These are phyloP conservation scores for Scleropages formosus DNA, from an alignment of 2,797 vertebrate genomes.

Conservation along the genomic window DNA sequence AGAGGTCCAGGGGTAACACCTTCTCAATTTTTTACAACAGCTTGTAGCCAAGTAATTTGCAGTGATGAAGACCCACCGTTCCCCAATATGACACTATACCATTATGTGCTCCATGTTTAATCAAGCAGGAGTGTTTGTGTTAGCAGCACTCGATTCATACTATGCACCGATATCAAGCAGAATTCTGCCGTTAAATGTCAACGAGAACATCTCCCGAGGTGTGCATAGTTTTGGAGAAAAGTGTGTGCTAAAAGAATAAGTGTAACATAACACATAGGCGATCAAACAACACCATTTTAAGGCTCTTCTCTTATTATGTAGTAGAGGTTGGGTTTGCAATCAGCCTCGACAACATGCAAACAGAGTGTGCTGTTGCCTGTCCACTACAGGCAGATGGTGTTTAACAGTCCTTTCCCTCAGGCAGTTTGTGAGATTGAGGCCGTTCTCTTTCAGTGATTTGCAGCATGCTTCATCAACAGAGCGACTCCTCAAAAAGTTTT, in stretches of 20 bases:
- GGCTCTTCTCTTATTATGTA: background rate
- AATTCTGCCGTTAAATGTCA: background rate
- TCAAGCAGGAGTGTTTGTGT: background rate
- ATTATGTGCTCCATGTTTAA: slow-evolving; percentile 4
- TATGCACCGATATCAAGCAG: background rate
- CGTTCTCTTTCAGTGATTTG: slow-evolving; percentile 9
- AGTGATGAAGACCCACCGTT: background rate
- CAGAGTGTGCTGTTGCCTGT: background rate
- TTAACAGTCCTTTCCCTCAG: background rate
- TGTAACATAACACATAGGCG: too few species aligned
- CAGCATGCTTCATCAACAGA: slow-evolving; percentile 6
- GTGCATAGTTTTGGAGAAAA: too few species aligned
- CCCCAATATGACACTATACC: too few species aligned
- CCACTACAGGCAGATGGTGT: background rate
- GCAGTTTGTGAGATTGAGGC: slow-evolving; percentile 17
- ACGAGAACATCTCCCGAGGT: too few species aligned
- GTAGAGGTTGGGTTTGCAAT: slow-evolving; percentile 8
- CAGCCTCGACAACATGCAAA: background rate
- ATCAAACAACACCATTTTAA: background rate
- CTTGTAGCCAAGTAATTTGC: background rate
- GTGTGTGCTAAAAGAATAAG: too few species aligned
- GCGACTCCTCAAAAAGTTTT: slow-evolving; percentile 17
- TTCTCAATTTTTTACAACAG: background rate
- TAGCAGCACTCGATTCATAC: background rate
- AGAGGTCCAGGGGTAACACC: background rate